Evolutionary conservation across 2,888 invertebrate genomes (phyloP).

Genomic region (Erebia epiphron): DNA sequence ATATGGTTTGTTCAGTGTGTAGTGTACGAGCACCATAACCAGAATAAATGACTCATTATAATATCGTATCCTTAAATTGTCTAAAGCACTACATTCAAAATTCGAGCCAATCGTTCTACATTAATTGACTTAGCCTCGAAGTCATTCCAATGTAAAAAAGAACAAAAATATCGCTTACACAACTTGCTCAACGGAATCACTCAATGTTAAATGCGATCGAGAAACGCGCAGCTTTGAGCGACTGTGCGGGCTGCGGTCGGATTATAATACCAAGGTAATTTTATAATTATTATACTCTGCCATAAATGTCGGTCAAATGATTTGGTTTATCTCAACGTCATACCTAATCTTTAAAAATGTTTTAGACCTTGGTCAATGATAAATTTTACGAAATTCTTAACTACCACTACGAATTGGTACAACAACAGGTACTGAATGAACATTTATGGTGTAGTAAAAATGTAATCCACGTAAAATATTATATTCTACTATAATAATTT

Average conservation of each 20-base stretch:
- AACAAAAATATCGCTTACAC: constrained; percentile 28
- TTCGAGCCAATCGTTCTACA: constrained; percentile 16
- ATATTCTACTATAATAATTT: not conserved
- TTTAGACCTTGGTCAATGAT: not conserved
- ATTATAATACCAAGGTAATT: not conserved
- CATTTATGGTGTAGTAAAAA: not conserved
- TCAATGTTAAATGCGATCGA: not conserved
- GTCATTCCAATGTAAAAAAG: constrained; percentile 19
- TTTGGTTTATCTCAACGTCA: not conserved
- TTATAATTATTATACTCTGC: not conserved
- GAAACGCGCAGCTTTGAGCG: not conserved
- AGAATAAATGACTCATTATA: too few species aligned
- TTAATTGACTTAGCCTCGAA: constrained; percentile 31
- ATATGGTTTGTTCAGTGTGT: too few species aligned
- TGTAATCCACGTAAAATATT: not conserved
- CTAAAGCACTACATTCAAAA: constrained; percentile 10
- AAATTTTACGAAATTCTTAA: not conserved
- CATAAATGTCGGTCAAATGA: not conserved
- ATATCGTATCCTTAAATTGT: not conserved
- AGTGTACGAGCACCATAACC: too few species aligned
- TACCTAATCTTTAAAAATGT: not conserved
- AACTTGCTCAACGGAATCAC: not conserved
- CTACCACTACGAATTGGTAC: too few species aligned
- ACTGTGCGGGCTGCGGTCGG: not conserved
- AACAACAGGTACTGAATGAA: too few species aligned